Evolutionary conservation across 2,888 invertebrate species (phyloP), one percentile per base, ranked within the genome.

Genomic region (Andrena bicolor): DNA sequence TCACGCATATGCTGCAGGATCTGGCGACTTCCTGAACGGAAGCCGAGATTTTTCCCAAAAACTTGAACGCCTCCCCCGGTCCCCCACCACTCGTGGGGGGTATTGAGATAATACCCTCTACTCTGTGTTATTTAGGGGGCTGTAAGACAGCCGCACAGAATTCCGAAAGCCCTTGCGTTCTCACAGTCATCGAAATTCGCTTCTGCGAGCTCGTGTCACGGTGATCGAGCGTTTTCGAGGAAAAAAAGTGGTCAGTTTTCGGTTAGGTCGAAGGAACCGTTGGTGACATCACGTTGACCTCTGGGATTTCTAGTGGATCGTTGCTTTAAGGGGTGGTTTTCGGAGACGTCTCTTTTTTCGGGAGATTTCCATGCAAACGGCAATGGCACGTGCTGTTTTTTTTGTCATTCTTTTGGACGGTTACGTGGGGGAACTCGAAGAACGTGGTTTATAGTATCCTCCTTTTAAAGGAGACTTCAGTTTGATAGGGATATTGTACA

Each of bases 1-100:
- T 92, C 90, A 71, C 89, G 91, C 92, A 92, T 92, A 91, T 92
- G 92, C 85, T 88, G 83, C 76, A 35, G 23, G 60, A 84, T 85
- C 61, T 61, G 61, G 41, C 76, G 69, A 88, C 84, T 88, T 88
- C 84, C 89, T 78, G 60, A 23, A 81, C 86, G 82, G 72, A 78
- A 51, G 51, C 60, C 66, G 78, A 82, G 81, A 82, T 88, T 91
- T 80, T 89, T 89, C 90, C 90, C 87, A 90, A 92, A 92, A 90
- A 90, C 79, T 82, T 2, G 51, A 28, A 28, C 65, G 48, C 76
- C 58, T 72, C 61, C 41, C 10, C 56, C 10, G 7, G 6, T 41
- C 16, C 56, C 48, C 48, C 58, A 2, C 51, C 23, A 56, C 41
- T 35, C 53, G 51, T 51, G 23, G 2, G 30, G 48, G 65, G 53